A percentile compares a stretch with the other conserved stretches of the same genome.
These are phyloP conservation scores for Coptodon rendalli DNA, from an alignment of 2,113 vertebrate species.

Conservation along the genomic window DNA sequence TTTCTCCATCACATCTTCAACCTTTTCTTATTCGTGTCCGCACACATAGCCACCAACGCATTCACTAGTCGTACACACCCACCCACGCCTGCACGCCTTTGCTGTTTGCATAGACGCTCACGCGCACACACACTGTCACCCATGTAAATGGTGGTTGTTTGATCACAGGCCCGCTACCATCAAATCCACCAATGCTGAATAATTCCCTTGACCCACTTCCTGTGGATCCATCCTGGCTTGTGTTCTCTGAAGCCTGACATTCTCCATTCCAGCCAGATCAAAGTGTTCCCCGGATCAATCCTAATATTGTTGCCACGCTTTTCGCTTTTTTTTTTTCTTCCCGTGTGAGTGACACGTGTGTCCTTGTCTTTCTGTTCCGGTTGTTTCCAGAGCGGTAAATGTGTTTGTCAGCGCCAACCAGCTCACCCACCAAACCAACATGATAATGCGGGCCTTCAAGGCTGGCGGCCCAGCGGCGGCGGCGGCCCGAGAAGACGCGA, in stretches of 20 bases:
- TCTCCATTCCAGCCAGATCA: constrained; percentile 52
- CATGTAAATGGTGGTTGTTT: constrained; percentile 45
- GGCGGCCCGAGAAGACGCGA: background rate
- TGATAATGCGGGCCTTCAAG: constrained; percentile 98
- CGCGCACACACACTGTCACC: background rate
- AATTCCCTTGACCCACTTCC: constrained; percentile 60
- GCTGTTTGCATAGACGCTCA: background rate
- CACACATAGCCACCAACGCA: background rate
- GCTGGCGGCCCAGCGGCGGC: constrained; percentile 67
- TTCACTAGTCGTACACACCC: background rate
- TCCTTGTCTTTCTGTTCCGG: constrained; percentile 44
- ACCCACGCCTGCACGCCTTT: background rate
- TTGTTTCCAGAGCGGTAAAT: constrained; percentile 85
- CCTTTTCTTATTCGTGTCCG: background rate
- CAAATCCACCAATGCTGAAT: constrained; percentile 49
- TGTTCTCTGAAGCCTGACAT: constrained; percentile 45
- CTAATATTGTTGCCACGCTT: constrained; percentile 48
- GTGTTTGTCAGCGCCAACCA: constrained; percentile 96
- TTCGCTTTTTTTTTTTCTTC: fast-evolving
- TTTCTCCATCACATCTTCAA: background rate
- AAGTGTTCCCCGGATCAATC: constrained; percentile 50
- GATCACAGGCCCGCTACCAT: constrained; percentile 46
- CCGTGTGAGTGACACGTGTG: constrained; percentile 38
- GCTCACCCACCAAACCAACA: constrained; percentile 98
- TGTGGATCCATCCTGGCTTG: constrained; percentile 35